Base-by-base conservation (phyloP, 2,113 vertebrate genomes). In the Cyanoderma ruficeps region DNA sequence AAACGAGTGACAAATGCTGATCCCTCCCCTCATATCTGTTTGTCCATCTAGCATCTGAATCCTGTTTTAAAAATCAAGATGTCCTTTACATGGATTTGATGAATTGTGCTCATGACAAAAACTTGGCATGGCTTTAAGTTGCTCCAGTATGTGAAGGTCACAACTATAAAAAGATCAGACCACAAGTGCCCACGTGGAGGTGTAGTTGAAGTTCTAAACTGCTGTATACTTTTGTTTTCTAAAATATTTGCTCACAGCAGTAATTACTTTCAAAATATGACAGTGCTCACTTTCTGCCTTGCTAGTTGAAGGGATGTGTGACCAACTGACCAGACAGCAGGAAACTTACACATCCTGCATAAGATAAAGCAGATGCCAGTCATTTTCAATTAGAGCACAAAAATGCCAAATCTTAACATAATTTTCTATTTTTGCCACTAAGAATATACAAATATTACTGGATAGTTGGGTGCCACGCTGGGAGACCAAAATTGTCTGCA, bases 91-190 rank as follows among this genome's bases (percentile, higher is more conserved):
- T 35, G 42, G 63, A 64, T 93, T 79, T 95, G 84, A 88, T 89
- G 49, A 87, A 92, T 76, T 77, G 83, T 90, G 18, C 50, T 93
- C 5, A 0, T 77, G 83, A 95, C 77, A 96, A 96, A 96, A 95
- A 79, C 49, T 92, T 97, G 94, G 90, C 93, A 84, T 42, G 60
- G 78, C 44, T 91, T 94, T 90, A 78, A 78, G 87, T 71, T 80
- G 49, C 49, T 94, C 47, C 13, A 30, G 46, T 68, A 80, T n/a
- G 49, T 87, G 88, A 96, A 97, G 94, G 94, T 96, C 93, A 95
- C 70, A 79, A 68, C 95, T 96, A 95, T 95, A 93, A 96, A 97
- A 94, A 96, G 94, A 90, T 83, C 39, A 72, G 72, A 80, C 75
- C 78, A 49, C 71, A 85, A 92, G 72, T 91, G 85, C 87, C 79